Evolutionary conservation across 23 tunicate species (phyloP).

Genomic region (Botrylloides violaceus): DNA sequence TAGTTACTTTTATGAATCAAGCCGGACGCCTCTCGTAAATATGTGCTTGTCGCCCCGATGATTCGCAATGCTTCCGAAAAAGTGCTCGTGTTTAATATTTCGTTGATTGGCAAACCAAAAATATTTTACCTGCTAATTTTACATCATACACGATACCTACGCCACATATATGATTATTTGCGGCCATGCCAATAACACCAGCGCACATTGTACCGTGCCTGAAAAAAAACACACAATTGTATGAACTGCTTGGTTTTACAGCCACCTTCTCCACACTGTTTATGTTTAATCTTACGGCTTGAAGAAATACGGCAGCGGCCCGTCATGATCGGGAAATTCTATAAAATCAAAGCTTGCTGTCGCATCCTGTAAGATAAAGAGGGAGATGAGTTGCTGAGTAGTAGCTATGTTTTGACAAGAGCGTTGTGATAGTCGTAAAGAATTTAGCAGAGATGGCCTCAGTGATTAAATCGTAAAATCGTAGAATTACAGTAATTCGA

Average conservation of each 20-base stretch:
- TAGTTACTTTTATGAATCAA: conserved; percentile 17
- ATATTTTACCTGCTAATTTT: conserved; percentile 17
- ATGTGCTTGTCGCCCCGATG: not conserved
- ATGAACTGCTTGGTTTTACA: not conserved
- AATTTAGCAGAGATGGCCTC: no score
- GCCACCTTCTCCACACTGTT: not conserved
- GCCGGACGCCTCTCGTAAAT: conserved; percentile 12
- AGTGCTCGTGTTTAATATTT: not conserved
- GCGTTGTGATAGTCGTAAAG: no score
- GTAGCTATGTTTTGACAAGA: no score
- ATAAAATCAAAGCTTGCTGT: conserved; percentile 23
- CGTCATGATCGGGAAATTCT: conserved; percentile 20
- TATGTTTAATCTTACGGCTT: conserved; percentile 23
- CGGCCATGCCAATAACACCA: conserved; percentile 21
- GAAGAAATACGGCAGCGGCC: conserved; percentile 2
- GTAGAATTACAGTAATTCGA: no score
- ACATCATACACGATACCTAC: conserved; percentile 15
- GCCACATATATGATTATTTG: conserved; percentile 13
- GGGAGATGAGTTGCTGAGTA: not conserved
- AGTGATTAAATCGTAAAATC: no score
- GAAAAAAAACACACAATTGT: no score
- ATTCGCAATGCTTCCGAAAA: conserved; percentile 3
- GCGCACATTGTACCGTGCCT: conserved; percentile 25
- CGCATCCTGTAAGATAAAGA: conserved; percentile 6
- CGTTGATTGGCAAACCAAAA: no score